Conservation (phyloP, 2,113 vertebrate species). For the Peromyscus leucopus region DNA sequence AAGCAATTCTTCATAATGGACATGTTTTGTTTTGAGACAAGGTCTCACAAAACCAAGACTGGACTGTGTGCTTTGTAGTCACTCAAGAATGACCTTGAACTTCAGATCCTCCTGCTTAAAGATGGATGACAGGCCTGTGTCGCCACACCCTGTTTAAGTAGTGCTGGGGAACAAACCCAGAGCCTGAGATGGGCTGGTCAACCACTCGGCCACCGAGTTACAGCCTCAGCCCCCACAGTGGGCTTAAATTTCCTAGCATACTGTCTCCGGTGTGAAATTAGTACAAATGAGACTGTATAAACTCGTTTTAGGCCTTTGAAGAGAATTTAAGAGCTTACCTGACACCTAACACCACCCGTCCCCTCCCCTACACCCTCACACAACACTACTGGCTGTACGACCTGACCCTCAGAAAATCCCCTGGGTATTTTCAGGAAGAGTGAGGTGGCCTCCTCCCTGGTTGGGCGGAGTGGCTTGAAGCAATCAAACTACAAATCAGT, state of each 20-base stretch:
- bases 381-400: not conserved
- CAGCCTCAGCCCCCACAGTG: not conserved
- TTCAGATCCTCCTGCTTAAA: not conserved
- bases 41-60: not conserved
- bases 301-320: not conserved
- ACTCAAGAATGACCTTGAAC: not conserved
- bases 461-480: not conserved
- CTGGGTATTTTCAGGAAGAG: not conserved
- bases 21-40: not conserved
- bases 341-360: not conserved
- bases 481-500: not conserved
- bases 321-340: slow-evolving; percentile 36
- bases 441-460: not conserved
- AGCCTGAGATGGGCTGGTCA: not conserved
- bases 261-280: slow-evolving; percentile 5
- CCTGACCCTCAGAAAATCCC: not conserved
- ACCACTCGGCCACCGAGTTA: not conserved
- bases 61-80: not conserved
- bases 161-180: not conserved
- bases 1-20: slow-evolving; percentile 25
- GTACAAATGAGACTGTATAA: not conserved
- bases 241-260: slow-evolving; percentile 24
- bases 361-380: not conserved
- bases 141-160: not conserved
- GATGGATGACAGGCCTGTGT: no score